These are phyloP conservation scores for Leptosomus discolor DNA, from an alignment of 2,113 vertebrate genomes.

Conservation along the genomic window DNA sequence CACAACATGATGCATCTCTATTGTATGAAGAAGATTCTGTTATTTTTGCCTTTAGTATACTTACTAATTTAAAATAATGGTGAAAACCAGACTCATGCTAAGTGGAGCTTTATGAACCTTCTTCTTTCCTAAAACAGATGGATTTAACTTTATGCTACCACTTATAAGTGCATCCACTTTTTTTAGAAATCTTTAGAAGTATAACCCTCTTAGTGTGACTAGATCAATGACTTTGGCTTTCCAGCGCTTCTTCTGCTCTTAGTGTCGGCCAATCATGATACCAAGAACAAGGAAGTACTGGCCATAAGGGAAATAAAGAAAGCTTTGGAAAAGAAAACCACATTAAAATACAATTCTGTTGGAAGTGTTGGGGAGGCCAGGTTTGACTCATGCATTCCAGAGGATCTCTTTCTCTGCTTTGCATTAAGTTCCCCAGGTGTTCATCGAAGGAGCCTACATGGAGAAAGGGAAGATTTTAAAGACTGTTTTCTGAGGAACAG, in stretches of 20 bases:
- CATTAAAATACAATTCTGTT: not conserved
- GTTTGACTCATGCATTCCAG: not conserved
- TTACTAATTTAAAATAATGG: not conserved
- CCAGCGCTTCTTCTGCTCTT: not conserved
- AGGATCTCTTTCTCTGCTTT: not conserved
- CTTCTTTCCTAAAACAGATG: not conserved
- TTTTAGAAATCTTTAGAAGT: not conserved
- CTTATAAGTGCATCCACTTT: not conserved
- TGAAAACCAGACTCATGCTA: not conserved
- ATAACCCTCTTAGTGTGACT: not conserved
- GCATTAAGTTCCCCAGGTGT: not conserved
- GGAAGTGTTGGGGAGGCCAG: not conserved
- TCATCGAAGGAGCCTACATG: not conserved
- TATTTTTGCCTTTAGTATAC: not conserved
- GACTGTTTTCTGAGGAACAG: not conserved
- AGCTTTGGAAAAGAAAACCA: not conserved
- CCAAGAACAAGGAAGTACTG: not conserved
- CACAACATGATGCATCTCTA: not conserved
- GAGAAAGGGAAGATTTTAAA: not conserved
- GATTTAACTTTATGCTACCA: not conserved
- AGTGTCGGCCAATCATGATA: not conserved
- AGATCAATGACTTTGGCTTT: not conserved
- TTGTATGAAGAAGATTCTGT: not conserved
- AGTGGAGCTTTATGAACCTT: not conserved
- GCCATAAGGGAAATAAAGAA: not conserved